Evolutionary conservation across 1,140 invertebrate genomes (phyloP), one percentile per base, ranked within the genome.

Genomic region (Euwallacea fornicatus): DNA sequence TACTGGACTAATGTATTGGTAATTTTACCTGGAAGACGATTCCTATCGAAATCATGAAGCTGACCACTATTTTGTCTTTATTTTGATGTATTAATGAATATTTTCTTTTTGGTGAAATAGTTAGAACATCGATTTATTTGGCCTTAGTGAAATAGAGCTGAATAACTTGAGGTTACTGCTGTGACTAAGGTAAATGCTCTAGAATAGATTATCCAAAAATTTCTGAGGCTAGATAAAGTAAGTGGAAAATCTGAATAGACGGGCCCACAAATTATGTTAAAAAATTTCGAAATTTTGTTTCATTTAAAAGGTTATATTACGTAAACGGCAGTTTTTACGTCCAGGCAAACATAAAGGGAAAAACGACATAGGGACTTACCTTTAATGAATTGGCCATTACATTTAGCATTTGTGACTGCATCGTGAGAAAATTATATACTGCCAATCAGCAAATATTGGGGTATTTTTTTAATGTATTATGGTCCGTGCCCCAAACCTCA

Each of bases 251-350:
- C 46, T 50, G 13, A 50, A 2, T 50, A 50, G 46, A 50, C 9
- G 13, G 46, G 9, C 9, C 13, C 13, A 50, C 13, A 50, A 50
- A 2, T 50, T 50, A 50, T 50, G 46, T 13, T 50, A 13, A 50
- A 50, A 50, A 50, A 13, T 15, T 8, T 16, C 4, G 46, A 33
- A 50, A 47, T 7, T 64, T 33, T 47, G 7, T 61, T 60, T 42
- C 7, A 54, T 50, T 70, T 73, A 69, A 69, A 43, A 76, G 76
- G 77, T 79, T 78, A 77, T 71, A 76, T 79, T 80, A 80, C 78
- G 78, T 80, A 80, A 80, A 79, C 66, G 50, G 8, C 42, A 43
- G 13, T 63, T 53, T 62, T 59, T 61, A 33, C 21, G 21, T 33
- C 21, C 21, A 9, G 9, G 33, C 33, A 47, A 42, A 53, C 16